Evolutionary conservation across 2,113 vertebrate genomes (phyloP).

Genomic region (Anguilla japonica): DNA sequence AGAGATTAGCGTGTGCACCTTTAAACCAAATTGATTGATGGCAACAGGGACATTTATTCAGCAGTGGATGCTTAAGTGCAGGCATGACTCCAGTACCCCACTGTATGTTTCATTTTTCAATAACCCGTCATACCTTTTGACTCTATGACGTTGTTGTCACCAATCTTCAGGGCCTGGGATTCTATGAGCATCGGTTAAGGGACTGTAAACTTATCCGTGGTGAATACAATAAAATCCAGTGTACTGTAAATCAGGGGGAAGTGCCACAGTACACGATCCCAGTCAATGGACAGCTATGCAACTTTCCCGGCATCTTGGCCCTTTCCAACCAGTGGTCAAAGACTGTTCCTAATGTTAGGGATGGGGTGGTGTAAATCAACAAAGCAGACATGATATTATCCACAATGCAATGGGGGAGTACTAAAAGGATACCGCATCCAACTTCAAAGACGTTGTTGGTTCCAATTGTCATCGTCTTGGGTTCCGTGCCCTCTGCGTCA

Average conservation of each 20-base stretch:
- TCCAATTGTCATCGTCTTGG: slow-evolving; percentile 89
- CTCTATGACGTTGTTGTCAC: slow-evolving; percentile 97
- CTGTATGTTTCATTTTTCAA: no score
- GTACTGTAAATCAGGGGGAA: background rate
- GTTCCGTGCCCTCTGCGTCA: slow-evolving; percentile 75
- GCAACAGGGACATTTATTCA: no score
- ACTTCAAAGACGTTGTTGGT: slow-evolving; percentile 98
- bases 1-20: no score
- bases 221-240: background rate
- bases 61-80: no score
- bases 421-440: slow-evolving; percentile 87
- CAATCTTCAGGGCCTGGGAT: slow-evolving; percentile 92
- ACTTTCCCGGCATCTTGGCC: background rate
- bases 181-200: slow-evolving; percentile 71
- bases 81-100: no score
- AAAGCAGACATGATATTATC: background rate
- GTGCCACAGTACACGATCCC: background rate
- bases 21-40: no score
- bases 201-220: slow-evolving; percentile 2
- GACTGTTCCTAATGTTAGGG: background rate
- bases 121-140: slow-evolving; percentile 86
- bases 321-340: background rate
- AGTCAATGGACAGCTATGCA: background rate
- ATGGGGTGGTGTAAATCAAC: background rate
- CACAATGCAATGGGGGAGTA: background rate